Base-by-base conservation (phyloP, 1,140 invertebrate species). In the Palaemon carinicauda region DNA sequence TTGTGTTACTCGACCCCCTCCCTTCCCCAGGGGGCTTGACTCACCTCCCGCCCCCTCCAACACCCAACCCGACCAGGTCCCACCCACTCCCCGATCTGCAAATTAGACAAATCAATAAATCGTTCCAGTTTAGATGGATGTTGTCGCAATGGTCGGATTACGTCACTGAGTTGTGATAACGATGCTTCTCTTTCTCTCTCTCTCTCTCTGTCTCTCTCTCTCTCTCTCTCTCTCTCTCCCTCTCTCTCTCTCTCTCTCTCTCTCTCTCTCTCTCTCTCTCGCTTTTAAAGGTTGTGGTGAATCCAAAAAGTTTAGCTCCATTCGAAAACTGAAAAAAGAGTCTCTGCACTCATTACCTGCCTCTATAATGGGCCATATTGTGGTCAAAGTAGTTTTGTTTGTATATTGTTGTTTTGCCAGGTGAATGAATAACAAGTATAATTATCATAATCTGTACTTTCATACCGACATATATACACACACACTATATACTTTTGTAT, bases 81-180 rank as follows among this genome's bases (percentile, higher is more conserved):
- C 41, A 41, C 41, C 41, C 41, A n/a, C n/a, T 41, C 41, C 41
- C 41, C 12, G 41, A 41, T 41, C 41, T 41, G 41, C 41, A 41
- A 41, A 41, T 41, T 41, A 41, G 41, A 41, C 41, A 41, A 41
- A 41, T 41, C 41, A 41, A 41, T 41, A 41, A 84, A 31, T 77
- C 95, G 1, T 95, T 96, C 90, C 93, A 95, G 89, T 92, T 94
- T 29, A 96, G 96, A 90, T 92, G 94, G 56, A 50, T 69, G 60
- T 29, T 69, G 60, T 69, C 29, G 29, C 21, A 69, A 24, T 69
- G 21, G 21, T 29, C 60, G 60, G 60, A 24, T 77, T 41, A 24
- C n/a, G n/a, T 41, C 29, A 24, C 29, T 77, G n/a, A 77, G 29
- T 77, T 41, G 31, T 24, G 29, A 77, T 77, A 21, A 77, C 52